Conservation (phyloP, 2,888 invertebrate genomes). For the Agrochola litura region DNA sequence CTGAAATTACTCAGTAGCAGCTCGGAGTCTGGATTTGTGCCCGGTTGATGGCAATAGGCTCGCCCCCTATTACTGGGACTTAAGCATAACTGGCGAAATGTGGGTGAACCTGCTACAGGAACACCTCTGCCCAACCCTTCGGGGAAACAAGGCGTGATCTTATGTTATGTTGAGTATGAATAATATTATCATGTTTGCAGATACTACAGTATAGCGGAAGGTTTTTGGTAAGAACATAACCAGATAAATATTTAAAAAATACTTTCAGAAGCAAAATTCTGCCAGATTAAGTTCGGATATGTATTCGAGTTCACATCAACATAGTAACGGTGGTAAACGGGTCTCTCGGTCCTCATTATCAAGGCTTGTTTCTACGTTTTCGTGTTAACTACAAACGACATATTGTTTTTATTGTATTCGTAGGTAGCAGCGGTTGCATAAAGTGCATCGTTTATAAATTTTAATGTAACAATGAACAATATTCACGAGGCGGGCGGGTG, state of each 20-base stretch:
- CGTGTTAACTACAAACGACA: constrained; percentile 40
- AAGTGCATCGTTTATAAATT: constrained; percentile 68
- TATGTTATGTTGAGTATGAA: too few species aligned
- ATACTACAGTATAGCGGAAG: not conserved
- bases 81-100: too few species aligned
- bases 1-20: too few species aligned
- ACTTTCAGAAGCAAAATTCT: constrained; percentile 5
- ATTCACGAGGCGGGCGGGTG: constrained; percentile 68
- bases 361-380: constrained; percentile 35
- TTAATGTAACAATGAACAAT: constrained; percentile 70
- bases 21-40: too few species aligned
- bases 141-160: too few species aligned
- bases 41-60: too few species aligned
- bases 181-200: not conserved
- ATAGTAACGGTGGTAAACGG: constrained; percentile 15
- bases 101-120: too few species aligned
- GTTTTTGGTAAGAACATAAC: not conserved
- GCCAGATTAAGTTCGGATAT: not conserved
- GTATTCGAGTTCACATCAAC: constrained; percentile 15
- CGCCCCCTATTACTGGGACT: too few species aligned
- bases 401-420: constrained; percentile 53
- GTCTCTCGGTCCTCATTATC: constrained; percentile 36
- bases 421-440: constrained; percentile 50
- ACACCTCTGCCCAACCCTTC: too few species aligned
- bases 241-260: not conserved